Evolutionary conservation across 2,113 vertebrate genomes (phyloP).

Genomic region (Crotalus helleri): DNA sequence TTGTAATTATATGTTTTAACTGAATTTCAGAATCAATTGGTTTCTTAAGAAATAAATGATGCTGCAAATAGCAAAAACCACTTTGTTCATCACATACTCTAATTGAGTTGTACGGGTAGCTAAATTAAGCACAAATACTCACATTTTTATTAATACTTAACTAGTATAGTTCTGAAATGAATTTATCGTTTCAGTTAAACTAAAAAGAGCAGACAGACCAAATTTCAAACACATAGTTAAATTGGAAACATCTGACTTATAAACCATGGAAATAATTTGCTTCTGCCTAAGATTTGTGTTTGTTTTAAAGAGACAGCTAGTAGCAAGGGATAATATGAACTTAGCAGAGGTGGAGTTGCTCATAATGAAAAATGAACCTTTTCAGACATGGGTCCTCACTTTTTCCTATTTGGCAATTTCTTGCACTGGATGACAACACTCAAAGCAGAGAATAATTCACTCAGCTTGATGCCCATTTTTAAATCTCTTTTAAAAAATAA

Average conservation of each 20-base stretch:
- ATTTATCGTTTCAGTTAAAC: constrained; percentile 63
- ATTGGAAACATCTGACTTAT: constrained; percentile 50
- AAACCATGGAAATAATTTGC: constrained; percentile 62
- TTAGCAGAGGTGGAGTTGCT: constrained; percentile 9
- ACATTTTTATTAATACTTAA: constrained; percentile 53
- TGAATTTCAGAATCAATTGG: constrained; percentile 64
- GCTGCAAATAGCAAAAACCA: constrained; percentile 66
- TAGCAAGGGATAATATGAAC: neutral
- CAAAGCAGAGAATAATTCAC: constrained; percentile 44
- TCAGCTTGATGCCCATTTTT: constrained; percentile 12
- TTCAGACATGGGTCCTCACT: constrained; percentile 18
- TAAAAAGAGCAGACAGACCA: constrained; percentile 45
- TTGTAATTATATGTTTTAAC: constrained; percentile 56
- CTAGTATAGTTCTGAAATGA: constrained; percentile 52
- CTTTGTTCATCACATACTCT: constrained; percentile 63
- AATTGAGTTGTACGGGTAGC: constrained; percentile 57
- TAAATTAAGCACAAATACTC: constrained; percentile 70
- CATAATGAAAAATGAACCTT: constrained; percentile 31
- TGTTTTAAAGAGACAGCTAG: constrained; percentile 59
- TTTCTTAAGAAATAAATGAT: constrained; percentile 66
- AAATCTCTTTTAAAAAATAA: constrained; percentile 50
- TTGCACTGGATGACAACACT: constrained; percentile 39
- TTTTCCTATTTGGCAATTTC: constrained; percentile 30
- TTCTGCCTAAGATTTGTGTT: constrained; percentile 52
- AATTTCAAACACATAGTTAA: constrained; percentile 42